Percentiles rank a stretch among this genome's conserved stretches.
Evolutionary conservation across 1,140 invertebrate genomes (phyloP).

Genomic region (Drosophila triauraria): DNA sequence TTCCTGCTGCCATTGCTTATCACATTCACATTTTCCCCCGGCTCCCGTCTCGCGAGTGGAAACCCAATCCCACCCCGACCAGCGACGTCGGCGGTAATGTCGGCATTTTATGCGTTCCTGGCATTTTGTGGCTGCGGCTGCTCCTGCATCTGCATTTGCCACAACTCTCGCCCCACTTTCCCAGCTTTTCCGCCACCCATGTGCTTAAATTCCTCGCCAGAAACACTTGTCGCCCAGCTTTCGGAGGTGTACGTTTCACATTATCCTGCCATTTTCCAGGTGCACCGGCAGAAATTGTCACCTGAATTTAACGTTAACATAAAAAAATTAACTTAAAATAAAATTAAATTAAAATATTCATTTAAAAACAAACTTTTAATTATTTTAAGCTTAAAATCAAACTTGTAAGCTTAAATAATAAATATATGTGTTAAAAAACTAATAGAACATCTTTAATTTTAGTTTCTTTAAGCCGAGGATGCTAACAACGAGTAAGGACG

Average conservation of each 20-base stretch:
- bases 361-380: no score
- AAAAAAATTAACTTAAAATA: neutral
- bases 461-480: no score
- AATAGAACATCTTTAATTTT: no score
- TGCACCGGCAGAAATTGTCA: conserved; percentile 4
- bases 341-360: neutral
- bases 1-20: conserved; percentile 49
- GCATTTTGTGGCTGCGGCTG: conserved; percentile 55
- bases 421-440: no score
- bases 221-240: conserved; percentile 54
- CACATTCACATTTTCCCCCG: conserved; percentile 28
- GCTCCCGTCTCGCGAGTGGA: no score
- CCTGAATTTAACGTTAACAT: accelerated
- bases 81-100: conserved; percentile 24
- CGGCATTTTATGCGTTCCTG: conserved; percentile 55
- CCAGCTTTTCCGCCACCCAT: conserved; percentile 29
- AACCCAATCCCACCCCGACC: conserved; percentile 2
- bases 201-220: conserved; percentile 63
- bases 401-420: no score
- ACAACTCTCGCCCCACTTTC: neutral
- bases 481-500: no score
- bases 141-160: conserved; percentile 52
- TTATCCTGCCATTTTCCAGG: conserved; percentile 40
- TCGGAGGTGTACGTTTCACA: conserved; percentile 67
- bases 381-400: no score